Evolutionary conservation across 2,888 invertebrate species (phyloP).

Genomic region (Metopia argyrocephala): DNA sequence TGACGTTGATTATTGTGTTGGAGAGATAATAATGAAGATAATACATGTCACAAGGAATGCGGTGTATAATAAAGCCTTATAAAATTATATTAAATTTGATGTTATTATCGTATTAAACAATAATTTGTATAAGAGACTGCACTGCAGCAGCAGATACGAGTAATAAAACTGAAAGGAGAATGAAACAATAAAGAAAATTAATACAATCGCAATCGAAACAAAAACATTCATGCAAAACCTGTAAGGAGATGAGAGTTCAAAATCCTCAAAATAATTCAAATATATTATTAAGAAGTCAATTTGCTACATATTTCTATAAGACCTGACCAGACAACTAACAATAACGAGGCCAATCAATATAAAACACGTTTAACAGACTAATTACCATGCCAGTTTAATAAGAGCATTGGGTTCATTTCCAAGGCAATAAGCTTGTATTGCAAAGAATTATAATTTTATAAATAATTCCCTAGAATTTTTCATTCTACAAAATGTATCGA

Average conservation of each 20-base stretch:
- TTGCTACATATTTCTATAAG: too few species aligned
- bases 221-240: background rate
- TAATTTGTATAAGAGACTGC: slow-evolving; percentile 46
- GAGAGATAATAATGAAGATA: background rate
- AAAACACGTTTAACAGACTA: too few species aligned
- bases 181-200: too few species aligned
- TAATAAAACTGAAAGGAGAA: too few species aligned
- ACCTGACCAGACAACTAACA: too few species aligned
- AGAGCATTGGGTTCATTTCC: background rate
- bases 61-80: slow-evolving; percentile 52
- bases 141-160: too few species aligned
- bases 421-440: background rate
- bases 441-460: background rate
- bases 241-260: background rate
- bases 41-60: slow-evolving; percentile 18
- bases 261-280: too few species aligned
- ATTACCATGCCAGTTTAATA: background rate
- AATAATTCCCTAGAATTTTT: background rate
- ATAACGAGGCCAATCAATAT: too few species aligned
- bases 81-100: slow-evolving; percentile 60
- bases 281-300: too few species aligned
- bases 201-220: background rate
- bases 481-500: background rate
- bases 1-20: background rate
- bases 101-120: slow-evolving; percentile 62